Conservation (phyloP, 2,797 vertebrate species). For the Chrysocyon brachyurus region DNA sequence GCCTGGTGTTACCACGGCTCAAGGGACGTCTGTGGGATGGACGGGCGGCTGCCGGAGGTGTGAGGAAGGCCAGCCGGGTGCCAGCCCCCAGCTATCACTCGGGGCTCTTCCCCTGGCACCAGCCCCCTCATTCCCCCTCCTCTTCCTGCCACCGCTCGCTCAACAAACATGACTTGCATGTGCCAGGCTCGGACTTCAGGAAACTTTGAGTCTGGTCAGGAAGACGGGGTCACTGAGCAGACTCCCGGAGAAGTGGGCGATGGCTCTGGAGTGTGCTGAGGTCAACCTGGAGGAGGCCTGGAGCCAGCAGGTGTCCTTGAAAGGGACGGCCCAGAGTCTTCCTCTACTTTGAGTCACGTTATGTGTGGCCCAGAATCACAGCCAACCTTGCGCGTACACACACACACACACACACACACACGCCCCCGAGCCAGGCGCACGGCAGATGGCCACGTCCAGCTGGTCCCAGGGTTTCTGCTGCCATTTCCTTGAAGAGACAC, state of each 20-base stretch:
- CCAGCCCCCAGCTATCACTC: neutral
- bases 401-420: fast-evolving
- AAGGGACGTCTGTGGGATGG: neutral
- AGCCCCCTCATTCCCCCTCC: neutral
- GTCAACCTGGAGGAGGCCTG: neutral
- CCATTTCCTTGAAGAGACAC: neutral
- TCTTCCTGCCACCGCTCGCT: neutral
- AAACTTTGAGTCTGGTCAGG: neutral
- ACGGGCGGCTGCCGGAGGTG: fast-evolving
- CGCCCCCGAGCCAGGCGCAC: neutral
- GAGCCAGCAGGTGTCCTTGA: neutral
- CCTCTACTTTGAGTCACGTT: neutral
- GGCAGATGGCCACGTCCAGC: neutral
- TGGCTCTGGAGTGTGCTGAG: neutral
- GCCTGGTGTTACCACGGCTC: fast-evolving
- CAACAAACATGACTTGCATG: neutral
- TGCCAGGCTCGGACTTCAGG: neutral
- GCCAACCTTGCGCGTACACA: too few relatives aligned
- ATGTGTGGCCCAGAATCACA: neutral
- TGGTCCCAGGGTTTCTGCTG: neutral
- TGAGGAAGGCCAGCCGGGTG: neutral
- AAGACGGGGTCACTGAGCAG: neutral
- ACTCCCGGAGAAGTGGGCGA: neutral
- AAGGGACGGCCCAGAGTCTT: neutral
- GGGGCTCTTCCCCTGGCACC: neutral